Evolutionary conservation across 2,113 vertebrate genomes (phyloP).

Genomic region (Peucedramus taeniatus): DNA sequence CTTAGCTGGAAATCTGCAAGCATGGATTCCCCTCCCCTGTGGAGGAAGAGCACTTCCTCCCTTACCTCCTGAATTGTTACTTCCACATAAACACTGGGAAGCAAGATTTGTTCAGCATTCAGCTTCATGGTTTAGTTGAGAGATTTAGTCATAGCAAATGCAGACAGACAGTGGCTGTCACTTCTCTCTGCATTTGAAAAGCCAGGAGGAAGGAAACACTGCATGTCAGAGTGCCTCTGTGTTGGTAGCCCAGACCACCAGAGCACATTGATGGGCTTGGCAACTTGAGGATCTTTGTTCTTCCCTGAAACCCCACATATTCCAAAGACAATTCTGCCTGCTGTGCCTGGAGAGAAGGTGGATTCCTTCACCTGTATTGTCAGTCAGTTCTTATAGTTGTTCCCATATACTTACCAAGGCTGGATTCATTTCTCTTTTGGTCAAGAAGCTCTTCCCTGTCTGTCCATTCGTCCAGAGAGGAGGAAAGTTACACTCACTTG

Average conservation of each 20-base stretch:
- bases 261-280: not conserved
- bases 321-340: not conserved
- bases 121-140: not conserved
- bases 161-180: not conserved
- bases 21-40: not conserved
- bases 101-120: not conserved
- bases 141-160: not conserved
- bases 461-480: not conserved
- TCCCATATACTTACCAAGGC: not conserved
- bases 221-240: not conserved
- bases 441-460: not conserved
- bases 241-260: not conserved
- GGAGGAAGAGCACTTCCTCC: not conserved
- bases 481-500: not conserved
- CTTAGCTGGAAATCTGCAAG: not conserved
- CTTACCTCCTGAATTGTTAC: not conserved
- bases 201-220: not conserved
- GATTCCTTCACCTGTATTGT: not conserved
- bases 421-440: not conserved
- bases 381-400: not conserved
- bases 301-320: fast-evolving
- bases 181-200: not conserved
- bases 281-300: not conserved
- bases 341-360: not conserved
- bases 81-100: not conserved